phyloP scores from a whole-genome alignment of 2,797 vertebrate genomes.

The Cuculus canorus region DNA sequence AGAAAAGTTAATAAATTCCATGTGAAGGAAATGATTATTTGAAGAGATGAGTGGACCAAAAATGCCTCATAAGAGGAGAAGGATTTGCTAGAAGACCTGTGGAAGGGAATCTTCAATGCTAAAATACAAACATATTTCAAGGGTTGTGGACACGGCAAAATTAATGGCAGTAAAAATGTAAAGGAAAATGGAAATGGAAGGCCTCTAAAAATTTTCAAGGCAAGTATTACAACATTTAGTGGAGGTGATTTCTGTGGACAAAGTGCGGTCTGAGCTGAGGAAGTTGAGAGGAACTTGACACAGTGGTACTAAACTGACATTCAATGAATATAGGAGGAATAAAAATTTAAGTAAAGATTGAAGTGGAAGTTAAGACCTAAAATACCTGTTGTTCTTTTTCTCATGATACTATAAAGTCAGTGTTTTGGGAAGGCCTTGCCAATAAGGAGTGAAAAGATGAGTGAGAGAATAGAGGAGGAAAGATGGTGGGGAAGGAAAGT shows the following conservation, averaged over 20 bases:
- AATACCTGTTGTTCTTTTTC: rapidly evolving
- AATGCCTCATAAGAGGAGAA: background rate
- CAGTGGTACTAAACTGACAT: background rate
- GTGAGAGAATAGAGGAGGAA: background rate
- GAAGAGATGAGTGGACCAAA: background rate
- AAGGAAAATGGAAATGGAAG: background rate
- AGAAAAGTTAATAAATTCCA: background rate
- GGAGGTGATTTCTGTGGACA: background rate
- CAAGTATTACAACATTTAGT: background rate
- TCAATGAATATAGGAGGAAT: background rate
- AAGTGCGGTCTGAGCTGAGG: background rate
- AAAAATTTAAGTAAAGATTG: background rate
- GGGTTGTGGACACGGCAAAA: background rate
- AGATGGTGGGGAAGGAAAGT: background rate
- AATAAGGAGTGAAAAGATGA: background rate
- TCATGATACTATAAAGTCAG: background rate
- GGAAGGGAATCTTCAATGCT: background rate
- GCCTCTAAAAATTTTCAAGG: background rate
- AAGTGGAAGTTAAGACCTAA: background rate
- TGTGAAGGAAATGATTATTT: background rate
- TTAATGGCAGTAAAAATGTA: background rate
- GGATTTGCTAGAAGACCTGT: background rate
- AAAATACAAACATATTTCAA: background rate
- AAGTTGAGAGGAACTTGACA: background rate
- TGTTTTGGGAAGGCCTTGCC: background rate